Base-by-base conservation (phyloP, 2,113 vertebrate species). In the Centropristis striata region DNA sequence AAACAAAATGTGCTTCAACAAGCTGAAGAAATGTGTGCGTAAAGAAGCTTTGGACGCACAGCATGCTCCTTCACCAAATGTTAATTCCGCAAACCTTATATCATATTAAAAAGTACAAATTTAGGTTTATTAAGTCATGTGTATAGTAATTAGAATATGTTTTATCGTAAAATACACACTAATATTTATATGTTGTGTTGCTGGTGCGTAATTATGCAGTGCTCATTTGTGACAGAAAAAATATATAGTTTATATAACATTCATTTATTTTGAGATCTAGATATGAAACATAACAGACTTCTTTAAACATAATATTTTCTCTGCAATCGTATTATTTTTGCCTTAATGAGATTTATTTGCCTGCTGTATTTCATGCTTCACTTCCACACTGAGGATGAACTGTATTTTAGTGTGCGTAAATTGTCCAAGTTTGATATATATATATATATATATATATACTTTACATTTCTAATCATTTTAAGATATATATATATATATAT, bases 181-280 rank as follows among this genome's bases (percentile, higher is more conserved):
- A 10, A 41, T 65, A 18, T 18, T 21, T 1, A 10, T 1, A 32
- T 32, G 3, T 6, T 32, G 4, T 32, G 0, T 9, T 58, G 32
- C 2, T 55, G 16, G 50, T 77, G 89, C 76, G 89, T 84, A 91
- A 88, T 86, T 68, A 78, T 64, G 82, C 89, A 84, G 2, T 27
- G 27, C 2, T 20, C 36, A 2, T 13, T 20, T 2, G 13, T 60
- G 23, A 5, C 2, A 23, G 8, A 5, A 41, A 46, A 79, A 13
- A 44, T 16, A 21, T 44, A 8, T 6, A 49, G 8, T 10, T 6
- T 25, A 2, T 7, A 36, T 44, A 21, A 0, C 4, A 4, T 46
- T 32, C 0, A 8, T 47, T 51, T 1, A 32, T 11, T 57, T 47
- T 54, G 15, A 23, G 2, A 71, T 37, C 20, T 44, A 20, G 44